Evolutionary conservation across 2,888 invertebrate genomes (phyloP), one percentile per base, ranked within the genome.

Genomic region (Lithophane leautieri): DNA sequence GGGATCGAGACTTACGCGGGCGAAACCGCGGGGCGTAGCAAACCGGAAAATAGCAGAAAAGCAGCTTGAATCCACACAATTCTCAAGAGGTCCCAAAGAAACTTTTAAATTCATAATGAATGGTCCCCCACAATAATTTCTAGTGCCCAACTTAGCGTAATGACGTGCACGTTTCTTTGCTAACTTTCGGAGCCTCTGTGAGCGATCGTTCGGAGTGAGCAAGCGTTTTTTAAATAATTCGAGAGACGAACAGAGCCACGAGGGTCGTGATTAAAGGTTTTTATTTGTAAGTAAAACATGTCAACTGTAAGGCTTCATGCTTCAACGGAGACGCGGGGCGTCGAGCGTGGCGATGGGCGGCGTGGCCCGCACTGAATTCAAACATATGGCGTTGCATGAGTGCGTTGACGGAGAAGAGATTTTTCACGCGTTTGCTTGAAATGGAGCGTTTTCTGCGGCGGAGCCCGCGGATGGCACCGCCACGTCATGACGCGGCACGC

Each of bases 141-240:
- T 71, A 42, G 60, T n/a, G 22, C 28, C 47, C 61, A 25, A 76
- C 44, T 80, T 80, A 65, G 8, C 65, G 22, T 14, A 58, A 50
- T 81, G 70, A 78, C 74, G 14, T 9, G 70, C 77, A 28, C 6
- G 8, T 52, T 73, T 56, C 12, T 28, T 34, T 2, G 11, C 9
- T n/a, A 56, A 61, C 34, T 68, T 63, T 44, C 52, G 9, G n/a
- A 40, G 66, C 25, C 54, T 44, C 60, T 68, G 52, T 19, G 7
- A n/a, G 14, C 50, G 16, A 81, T 78, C 60, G 70, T 73, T 65
- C 28, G 28, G 0, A 28, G 22, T 81, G 81, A 81, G 50, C 11
- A 28, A 28, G 63, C 67, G 28, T 22, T 65, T 73, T 58, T 34
- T n/a, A 34, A 78, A 67, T 50, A 60, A 65, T 63, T 78, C 14